These are phyloP conservation scores for Coturnix japonica DNA, from an alignment of 2,113 vertebrate species.

Conservation along the genomic window DNA sequence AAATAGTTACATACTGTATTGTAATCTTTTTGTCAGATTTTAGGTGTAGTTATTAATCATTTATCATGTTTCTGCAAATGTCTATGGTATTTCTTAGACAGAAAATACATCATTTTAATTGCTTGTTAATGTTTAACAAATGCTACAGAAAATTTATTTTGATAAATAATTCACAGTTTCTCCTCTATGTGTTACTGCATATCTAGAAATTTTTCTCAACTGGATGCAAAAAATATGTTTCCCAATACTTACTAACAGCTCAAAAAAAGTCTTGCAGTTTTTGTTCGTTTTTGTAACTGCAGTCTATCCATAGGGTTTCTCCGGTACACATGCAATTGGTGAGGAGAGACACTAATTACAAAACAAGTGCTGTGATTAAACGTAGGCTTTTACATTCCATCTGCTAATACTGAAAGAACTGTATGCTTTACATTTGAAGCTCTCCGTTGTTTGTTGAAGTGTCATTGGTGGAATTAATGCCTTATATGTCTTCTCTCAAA, in stretches of 20 bases:
- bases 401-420: background rate
- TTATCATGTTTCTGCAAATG: background rate
- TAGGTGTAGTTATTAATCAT: background rate
- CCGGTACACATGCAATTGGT: background rate
- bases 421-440: background rate
- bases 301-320: background rate
- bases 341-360: background rate
- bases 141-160: background rate
- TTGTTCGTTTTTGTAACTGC: background rate
- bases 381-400: background rate
- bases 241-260: background rate
- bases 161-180: background rate
- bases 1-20: background rate
- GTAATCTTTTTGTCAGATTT: background rate
- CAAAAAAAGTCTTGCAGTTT: background rate
- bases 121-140: background rate
- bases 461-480: background rate
- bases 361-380: background rate
- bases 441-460: background rate
- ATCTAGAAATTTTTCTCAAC: background rate
- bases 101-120: background rate
- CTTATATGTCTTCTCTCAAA: background rate
- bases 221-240: background rate
- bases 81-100: background rate
- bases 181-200: background rate